Percentiles rank a stretch among this genome's conserved stretches.
These are phyloP conservation scores for Odiellus spinosus DNA, from an alignment of 2,888 invertebrate genomes.

Conservation along the genomic window DNA sequence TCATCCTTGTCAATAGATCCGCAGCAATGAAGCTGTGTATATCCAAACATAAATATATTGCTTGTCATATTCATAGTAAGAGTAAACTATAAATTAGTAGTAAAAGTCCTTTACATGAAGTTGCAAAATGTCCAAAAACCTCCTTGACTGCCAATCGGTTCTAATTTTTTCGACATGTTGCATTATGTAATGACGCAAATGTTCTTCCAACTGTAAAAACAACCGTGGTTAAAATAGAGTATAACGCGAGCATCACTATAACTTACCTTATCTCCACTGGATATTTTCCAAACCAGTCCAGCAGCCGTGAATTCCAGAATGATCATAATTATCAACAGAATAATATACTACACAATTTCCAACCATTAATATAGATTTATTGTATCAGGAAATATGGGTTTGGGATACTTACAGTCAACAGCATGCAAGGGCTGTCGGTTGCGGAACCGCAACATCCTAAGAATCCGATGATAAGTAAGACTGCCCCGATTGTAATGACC, in stretches of 20 bases:
- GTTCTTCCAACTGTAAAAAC: too few relatives aligned
- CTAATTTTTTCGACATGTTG: too few relatives aligned
- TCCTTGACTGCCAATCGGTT: not conserved
- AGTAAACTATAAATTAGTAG: too few relatives aligned
- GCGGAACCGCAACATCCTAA: constrained; percentile 67
- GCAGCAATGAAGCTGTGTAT: constrained; percentile 62
- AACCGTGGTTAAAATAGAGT: too few relatives aligned
- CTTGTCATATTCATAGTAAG: too few relatives aligned
- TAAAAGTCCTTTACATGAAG: constrained; percentile 11
- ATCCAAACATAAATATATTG: not conserved
- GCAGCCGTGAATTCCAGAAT: constrained; percentile 54
- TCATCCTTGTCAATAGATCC: constrained; percentile 74
- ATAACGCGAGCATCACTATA: too few relatives aligned
- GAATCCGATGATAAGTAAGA: constrained; percentile 59
- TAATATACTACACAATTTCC: constrained; percentile 49
- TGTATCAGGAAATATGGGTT: not conserved
- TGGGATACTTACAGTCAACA: constrained; percentile 48
- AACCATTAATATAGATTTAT: constrained; percentile 1
- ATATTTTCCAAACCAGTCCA: constrained; percentile 30
- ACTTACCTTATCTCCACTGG: constrained; percentile 20
- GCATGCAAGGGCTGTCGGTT: constrained; percentile 50
- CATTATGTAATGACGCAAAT: too few relatives aligned
- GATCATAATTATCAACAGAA: constrained; percentile 53
- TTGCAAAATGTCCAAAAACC: constrained; percentile 16
- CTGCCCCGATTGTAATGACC: constrained; percentile 49